Base-by-base conservation (phyloP, 2,888 invertebrate species). In the Phaedon cochleariae region DNA sequence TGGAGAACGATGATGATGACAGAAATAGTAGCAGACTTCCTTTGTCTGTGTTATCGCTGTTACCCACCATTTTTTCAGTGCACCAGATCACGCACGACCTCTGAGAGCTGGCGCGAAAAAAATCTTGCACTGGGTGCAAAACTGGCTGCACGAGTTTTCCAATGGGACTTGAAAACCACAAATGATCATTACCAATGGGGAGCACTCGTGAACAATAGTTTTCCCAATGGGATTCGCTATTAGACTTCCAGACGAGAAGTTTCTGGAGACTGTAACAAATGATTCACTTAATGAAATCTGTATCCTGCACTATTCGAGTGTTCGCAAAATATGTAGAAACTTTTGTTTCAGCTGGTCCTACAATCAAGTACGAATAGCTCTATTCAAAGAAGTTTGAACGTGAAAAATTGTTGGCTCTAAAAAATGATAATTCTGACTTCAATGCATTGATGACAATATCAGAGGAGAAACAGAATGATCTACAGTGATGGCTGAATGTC, bases 281-380 rank as follows among this genome's bases (percentile, higher is more conserved):
- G 10, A 1, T 15, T 18, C n/a, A n/a, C 22, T 2, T 22, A 41
- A 41, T 22, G n/a, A 21, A 9, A 37, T 45, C 18, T 5, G 26
- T 3, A 9, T 10, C 17, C 2, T 59, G 59, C 29, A 49, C 26
- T 21, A 60, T 60, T 15, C 31, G 60, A 15, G 17, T 17, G 51
- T 60, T 60, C 34, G 59, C 59, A 18, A 49, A 60, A 22, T 49
- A 69, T 31, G 46, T 72, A 15, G 73, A 71, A 2, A 41, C 51
- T 17, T 53, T 78, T 21, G 63, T 68, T 2, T 69, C 76, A 1
- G 73, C 70, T 26, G 77, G 76, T 37, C 76, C 76, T 18, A 76
- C 74, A 1, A 60, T 76, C 5, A 70, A 75, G 52, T 77, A 78
- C 46, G 75, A 75, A 2, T 75, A 71, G 71, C 62, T 78, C 4